phyloP scores from a whole-genome alignment of 2,888 invertebrate species.

The Ennomos fuscantarius region DNA sequence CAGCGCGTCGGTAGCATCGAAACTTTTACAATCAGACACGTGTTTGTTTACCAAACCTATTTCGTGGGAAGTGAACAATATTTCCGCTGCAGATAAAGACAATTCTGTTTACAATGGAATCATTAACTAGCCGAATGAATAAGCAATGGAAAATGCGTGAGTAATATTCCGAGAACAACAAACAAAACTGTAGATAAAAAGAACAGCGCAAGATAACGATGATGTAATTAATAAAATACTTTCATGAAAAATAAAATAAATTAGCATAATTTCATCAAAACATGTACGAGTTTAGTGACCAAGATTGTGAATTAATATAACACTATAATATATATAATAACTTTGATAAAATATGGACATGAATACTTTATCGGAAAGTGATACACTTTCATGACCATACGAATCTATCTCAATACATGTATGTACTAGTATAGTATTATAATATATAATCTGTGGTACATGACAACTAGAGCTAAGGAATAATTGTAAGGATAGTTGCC shows the following conservation, averaged over 20 bases:
- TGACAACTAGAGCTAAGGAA: too few relatives aligned
- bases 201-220: slow-evolving; percentile 28
- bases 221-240: slow-evolving; percentile 43
- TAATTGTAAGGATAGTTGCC: too few relatives aligned
- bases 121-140: slow-evolving; percentile 25
- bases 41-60: slow-evolving; percentile 2
- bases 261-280: slow-evolving; percentile 4
- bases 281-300: slow-evolving; percentile 5
- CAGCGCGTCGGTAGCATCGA: not conserved
- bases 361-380: too few relatives aligned
- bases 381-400: too few relatives aligned
- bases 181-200: slow-evolving; percentile 34
- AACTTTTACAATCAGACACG: slow-evolving; percentile 2
- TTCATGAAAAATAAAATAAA: slow-evolving; percentile 17
- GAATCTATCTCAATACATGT: too few relatives aligned
- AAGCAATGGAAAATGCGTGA: slow-evolving; percentile 33
- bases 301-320: not conserved
- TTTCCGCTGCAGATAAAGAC: slow-evolving; percentile 24
- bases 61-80: slow-evolving; percentile 11
- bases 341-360: not conserved
- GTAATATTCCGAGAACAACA: slow-evolving; percentile 32
- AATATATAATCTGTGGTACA: too few relatives aligned
- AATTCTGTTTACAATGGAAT: slow-evolving; percentile 28
- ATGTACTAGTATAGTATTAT: too few relatives aligned
- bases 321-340: too few relatives aligned